phyloP scores from a whole-genome alignment of 2,113 vertebrate species.

The Barbus barbus region DNA sequence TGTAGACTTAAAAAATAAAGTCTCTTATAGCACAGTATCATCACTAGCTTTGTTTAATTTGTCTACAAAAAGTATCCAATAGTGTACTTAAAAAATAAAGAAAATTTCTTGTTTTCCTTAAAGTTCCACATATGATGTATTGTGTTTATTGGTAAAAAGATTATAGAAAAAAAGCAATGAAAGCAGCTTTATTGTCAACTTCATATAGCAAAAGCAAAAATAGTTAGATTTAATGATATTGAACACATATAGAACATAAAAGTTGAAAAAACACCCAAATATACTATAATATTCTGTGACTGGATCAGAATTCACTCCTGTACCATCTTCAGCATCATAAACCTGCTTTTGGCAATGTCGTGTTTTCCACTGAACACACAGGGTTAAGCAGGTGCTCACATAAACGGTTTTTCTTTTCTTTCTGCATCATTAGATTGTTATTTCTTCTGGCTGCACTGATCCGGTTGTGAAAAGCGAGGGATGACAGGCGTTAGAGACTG shows the following conservation, averaged over 20 bases:
- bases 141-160: too few species aligned
- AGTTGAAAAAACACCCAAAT: not conserved
- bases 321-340: not conserved
- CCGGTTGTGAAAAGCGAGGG: conserved; percentile 42
- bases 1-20: not conserved
- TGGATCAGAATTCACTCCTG: not conserved
- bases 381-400: not conserved
- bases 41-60: not conserved
- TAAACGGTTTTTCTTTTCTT: not conserved
- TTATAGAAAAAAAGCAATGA: too few species aligned
- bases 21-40: not conserved
- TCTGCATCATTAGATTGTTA: conserved; percentile 35
- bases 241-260: too few species aligned
- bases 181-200: too few species aligned
- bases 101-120: too few species aligned
- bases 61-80: too few species aligned
- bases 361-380: not conserved
- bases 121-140: too few species aligned
- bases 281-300: not conserved
- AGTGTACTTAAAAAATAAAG: too few species aligned
- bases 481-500: conserved; percentile 43
- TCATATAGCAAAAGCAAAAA: too few species aligned
- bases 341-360: not conserved
- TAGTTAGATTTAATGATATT: too few species aligned
- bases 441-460: conserved; percentile 41